Evolutionary conservation across 2,113 vertebrate genomes (phyloP).

Genomic region (Ursus arctos): DNA sequence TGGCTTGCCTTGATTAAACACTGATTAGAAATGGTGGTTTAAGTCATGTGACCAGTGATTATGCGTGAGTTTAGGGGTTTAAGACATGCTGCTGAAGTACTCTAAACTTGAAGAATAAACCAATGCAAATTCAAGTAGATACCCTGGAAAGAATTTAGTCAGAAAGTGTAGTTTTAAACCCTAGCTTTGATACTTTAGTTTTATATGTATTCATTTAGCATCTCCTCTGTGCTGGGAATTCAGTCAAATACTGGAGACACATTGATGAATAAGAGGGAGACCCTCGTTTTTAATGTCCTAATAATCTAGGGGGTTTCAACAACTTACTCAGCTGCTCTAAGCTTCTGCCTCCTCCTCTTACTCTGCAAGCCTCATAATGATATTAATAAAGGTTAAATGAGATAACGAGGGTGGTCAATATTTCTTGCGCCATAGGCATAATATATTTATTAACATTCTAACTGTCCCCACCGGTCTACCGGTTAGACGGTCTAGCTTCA

Average conservation of each 20-base stretch:
- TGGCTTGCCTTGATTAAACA: background rate
- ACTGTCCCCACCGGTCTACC: background rate
- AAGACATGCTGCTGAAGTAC: background rate
- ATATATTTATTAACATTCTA: background rate
- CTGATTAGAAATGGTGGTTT: background rate
- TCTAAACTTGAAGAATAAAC: constrained; percentile 9
- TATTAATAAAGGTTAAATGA: background rate
- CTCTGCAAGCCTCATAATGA: background rate
- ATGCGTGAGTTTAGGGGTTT: background rate
- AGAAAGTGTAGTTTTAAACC: background rate
- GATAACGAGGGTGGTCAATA: background rate
- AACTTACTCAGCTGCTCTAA: background rate
- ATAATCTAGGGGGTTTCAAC: background rate
- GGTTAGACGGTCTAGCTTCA: background rate
- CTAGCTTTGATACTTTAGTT: background rate
- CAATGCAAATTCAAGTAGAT: background rate
- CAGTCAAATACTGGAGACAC: background rate
- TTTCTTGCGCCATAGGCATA: background rate
- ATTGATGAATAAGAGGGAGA: background rate
- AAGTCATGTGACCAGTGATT: background rate
- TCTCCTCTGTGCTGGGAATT: background rate
- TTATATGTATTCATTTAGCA: background rate
- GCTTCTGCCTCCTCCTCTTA: background rate
- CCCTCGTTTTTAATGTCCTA: background rate
- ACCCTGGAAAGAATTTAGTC: background rate